These are phyloP conservation scores for Sinocyclocheilus anophthalmus DNA, from an alignment of 2,113 vertebrate genomes.

Conservation along the genomic window DNA sequence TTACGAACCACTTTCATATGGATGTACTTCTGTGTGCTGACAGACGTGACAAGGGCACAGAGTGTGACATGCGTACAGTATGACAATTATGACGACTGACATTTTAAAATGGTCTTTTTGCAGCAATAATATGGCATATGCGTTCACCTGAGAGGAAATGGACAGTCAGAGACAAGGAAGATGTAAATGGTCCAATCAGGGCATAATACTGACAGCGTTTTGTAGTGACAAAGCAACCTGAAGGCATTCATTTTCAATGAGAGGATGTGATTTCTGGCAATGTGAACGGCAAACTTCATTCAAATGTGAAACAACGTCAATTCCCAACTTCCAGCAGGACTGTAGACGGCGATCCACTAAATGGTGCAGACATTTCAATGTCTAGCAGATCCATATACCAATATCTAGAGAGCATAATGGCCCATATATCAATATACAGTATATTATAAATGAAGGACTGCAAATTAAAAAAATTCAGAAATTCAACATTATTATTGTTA, in stretches of 20 bases:
- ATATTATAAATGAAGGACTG: background rate
- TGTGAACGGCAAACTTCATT: background rate
- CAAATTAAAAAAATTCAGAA: background rate
- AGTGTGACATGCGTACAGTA: slow-evolving; percentile 5
- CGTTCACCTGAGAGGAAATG: background rate
- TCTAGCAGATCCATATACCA: background rate
- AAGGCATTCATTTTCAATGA: slow-evolving; percentile 17
- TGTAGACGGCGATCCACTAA: background rate
- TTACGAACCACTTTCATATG: background rate
- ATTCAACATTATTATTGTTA: background rate
- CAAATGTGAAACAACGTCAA: background rate
- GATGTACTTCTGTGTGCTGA: background rate
- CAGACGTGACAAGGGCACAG: slow-evolving; percentile 18
- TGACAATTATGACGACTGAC: background rate
- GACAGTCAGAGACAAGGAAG: background rate
- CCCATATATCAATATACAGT: background rate
- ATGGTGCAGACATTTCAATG: background rate
- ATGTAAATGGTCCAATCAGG: slow-evolving; percentile 10
- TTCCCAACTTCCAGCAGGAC: background rate
- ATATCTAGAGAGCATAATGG: background rate
- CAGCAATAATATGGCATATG: slow-evolving; percentile 6
- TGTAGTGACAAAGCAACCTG: background rate
- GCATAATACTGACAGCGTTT: background rate
- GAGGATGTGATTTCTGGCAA: background rate
- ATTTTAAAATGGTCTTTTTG: background rate